Conservation (phyloP, 2,797 vertebrate genomes). For the Sitta carolinensis region DNA sequence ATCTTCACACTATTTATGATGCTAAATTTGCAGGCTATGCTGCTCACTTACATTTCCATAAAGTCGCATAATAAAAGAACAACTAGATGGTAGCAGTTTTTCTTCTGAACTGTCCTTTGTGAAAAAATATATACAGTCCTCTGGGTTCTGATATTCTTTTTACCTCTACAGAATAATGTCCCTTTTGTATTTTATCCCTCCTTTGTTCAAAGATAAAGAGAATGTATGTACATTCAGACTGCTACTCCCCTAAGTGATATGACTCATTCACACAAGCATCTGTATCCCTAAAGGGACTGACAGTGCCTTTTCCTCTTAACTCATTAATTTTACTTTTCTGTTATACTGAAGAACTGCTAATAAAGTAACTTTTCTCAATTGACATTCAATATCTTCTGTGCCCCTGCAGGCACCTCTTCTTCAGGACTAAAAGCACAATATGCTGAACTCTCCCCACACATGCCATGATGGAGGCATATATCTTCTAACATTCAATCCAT, state of each 20-base stretch:
- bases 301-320: slow-evolving; percentile 15
- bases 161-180: background rate
- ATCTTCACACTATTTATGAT: slow-evolving; percentile 46
- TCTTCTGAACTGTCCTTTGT: background rate
- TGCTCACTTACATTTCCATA: slow-evolving; percentile 49
- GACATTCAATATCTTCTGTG: background rate
- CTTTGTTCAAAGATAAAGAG: slow-evolving; percentile 5
- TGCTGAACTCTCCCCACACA: background rate
- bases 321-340: slow-evolving; percentile 42
- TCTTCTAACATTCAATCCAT: background rate
- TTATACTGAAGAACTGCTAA: slow-evolving; percentile 15
- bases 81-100: background rate
- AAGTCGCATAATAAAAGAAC: slow-evolving; percentile 19
- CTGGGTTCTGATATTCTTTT: background rate
- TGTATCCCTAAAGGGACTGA: slow-evolving; percentile 31
- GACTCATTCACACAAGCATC: slow-evolving; percentile 35
- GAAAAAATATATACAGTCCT: background rate
- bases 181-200: slow-evolving; percentile 8
- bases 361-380: slow-evolving; percentile 25
- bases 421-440: background rate
- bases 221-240: background rate
- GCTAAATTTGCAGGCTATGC: slow-evolving; percentile 31
- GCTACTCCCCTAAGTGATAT: slow-evolving; percentile 1
- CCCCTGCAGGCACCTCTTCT: background rate
- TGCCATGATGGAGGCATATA: background rate